A percentile compares a stretch with the other conserved stretches of the same genome.
Evolutionary conservation across 2,113 vertebrate species (phyloP).

Genomic region (Falco punctatus): DNA sequence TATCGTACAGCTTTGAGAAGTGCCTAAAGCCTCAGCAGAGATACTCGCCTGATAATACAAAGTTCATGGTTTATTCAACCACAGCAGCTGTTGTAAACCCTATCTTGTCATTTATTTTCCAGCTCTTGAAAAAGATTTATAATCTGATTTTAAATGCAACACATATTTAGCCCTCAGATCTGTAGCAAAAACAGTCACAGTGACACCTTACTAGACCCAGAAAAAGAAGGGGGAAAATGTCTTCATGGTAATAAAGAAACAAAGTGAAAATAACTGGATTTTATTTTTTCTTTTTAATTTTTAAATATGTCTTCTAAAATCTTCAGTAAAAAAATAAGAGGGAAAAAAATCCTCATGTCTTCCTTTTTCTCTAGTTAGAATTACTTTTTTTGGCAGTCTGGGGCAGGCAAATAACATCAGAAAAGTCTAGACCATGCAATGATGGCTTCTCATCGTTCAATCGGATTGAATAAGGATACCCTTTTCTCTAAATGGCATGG

Average conservation of each 20-base stretch:
- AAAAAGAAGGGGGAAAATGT: background rate
- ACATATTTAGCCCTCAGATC: constrained; percentile 31
- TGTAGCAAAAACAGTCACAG: constrained; percentile 1
- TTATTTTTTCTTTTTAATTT: background rate
- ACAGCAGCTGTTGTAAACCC: constrained; percentile 46
- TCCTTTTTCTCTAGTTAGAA: background rate
- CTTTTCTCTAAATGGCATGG: background rate
- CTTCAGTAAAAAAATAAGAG: background rate
- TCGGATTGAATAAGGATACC: accelerated
- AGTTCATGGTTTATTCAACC: constrained; percentile 67
- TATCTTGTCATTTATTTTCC: constrained; percentile 53
- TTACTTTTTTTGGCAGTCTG: background rate
- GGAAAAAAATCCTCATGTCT: background rate
- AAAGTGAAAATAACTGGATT: background rate
- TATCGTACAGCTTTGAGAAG: constrained; percentile 32
- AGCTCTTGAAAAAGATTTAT: constrained; percentile 57
- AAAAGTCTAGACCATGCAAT: background rate
- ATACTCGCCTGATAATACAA: constrained; percentile 44
- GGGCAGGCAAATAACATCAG: background rate
- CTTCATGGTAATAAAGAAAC: background rate
- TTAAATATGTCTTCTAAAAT: background rate
- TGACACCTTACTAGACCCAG: background rate
- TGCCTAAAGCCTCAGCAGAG: constrained; percentile 26
- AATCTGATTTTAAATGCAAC: constrained; percentile 42
- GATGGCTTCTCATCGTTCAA: background rate